phyloP scores from a whole-genome alignment of 1,140 invertebrate species.

The Pinna nobilis region DNA sequence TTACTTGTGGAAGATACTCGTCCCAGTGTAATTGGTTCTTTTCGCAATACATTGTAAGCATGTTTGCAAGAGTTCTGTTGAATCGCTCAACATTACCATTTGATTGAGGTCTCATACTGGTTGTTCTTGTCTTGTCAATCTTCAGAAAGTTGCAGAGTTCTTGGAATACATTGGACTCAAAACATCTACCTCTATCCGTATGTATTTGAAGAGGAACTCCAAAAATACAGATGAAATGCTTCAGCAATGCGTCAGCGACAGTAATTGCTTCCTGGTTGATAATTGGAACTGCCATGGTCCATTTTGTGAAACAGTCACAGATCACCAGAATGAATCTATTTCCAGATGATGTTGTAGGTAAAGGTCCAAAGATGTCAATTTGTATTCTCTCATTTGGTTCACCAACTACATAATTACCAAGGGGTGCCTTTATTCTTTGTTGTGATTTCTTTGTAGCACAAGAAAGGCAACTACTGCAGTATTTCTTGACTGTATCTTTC shows the following conservation, averaged over 20 bases:
- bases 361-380: slow-evolving; percentile 52
- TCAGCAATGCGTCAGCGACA: slow-evolving; percentile 5
- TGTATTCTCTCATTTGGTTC: slow-evolving; percentile 20
- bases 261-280: slow-evolving; percentile 43
- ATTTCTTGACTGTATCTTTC: slow-evolving; percentile 12
- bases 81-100: slow-evolving; percentile 58
- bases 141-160: slow-evolving; percentile 23
- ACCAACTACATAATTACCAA: slow-evolving; percentile 18
- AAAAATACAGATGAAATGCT: slow-evolving; percentile 42
- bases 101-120: slow-evolving; percentile 35
- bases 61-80: slow-evolving; percentile 55
- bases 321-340: slow-evolving; percentile 55
- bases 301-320: slow-evolving; percentile 55
- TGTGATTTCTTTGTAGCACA: slow-evolving; percentile 23
- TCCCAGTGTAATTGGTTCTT: slow-evolving; percentile 43
- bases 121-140: slow-evolving; percentile 33
- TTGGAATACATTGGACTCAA: slow-evolving; percentile 39
- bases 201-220: slow-evolving; percentile 33
- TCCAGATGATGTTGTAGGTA: slow-evolving; percentile 37
- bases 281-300: slow-evolving; percentile 48
- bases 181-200: slow-evolving; percentile 47
- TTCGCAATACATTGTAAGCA: slow-evolving; percentile 54
- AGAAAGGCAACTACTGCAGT: slow-evolving; percentile 15
- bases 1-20: slow-evolving; percentile 33
- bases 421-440: background rate